These are phyloP conservation scores for Rhinoderma darwinii DNA, from an alignment of 2,113 vertebrate species.

Conservation along the genomic window DNA sequence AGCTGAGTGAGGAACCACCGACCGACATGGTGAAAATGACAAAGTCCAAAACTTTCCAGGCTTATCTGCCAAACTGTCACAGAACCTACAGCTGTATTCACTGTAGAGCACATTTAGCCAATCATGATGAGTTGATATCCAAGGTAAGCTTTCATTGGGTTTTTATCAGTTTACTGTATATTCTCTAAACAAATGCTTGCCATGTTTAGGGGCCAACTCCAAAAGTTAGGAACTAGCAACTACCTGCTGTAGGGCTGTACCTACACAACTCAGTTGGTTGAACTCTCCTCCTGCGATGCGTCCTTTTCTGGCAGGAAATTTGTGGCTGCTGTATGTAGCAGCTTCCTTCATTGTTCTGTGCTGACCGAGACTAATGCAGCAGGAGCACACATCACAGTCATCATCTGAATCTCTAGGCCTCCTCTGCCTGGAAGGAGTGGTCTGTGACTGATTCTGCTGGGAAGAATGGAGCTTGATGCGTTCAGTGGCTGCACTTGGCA, in stretches of 20 bases:
- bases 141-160: slow-evolving; percentile 72
- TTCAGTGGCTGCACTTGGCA: too few species aligned
- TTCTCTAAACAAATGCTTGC: not conserved
- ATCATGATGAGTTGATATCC: slow-evolving; percentile 96
- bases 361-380: too few species aligned
- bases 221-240: too few species aligned
- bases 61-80: slow-evolving; percentile 94
- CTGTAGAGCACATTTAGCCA: slow-evolving; percentile 97
- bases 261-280: too few species aligned
- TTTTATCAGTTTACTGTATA: not conserved
- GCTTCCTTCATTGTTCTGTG: not conserved
- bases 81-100: slow-evolving; percentile 98
- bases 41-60: slow-evolving; percentile 98
- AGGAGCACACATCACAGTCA: not conserved
- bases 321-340: not conserved
- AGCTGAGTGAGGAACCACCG: slow-evolving; percentile 82
- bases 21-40: slow-evolving; percentile 99
- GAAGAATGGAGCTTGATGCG: too few species aligned
- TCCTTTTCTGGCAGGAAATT: not conserved
- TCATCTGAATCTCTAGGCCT: too few species aligned
- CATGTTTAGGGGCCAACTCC: too few species aligned
- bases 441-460: too few species aligned
- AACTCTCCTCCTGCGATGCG: too few species aligned
- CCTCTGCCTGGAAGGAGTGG: too few species aligned
- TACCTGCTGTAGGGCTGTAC: too few species aligned